Base-by-base conservation (phyloP, 1,140 invertebrate species). In the Drosophila grimshawi region DNA sequence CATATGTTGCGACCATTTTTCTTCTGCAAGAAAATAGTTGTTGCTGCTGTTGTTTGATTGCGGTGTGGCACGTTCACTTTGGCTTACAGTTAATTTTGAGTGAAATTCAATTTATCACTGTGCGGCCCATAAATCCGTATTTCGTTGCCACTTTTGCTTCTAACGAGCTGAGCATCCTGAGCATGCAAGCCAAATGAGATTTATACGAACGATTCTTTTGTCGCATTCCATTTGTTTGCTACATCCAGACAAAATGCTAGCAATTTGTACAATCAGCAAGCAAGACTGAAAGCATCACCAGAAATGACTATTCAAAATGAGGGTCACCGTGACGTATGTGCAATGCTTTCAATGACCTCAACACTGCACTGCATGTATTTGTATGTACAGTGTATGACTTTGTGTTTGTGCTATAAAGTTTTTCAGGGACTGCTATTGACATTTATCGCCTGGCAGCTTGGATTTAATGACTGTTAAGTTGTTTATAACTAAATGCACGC, bases 41-140 rank as follows among this genome's bases (percentile, higher is more conserved):
- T 51, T 63, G 30, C 39, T 43, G 11, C 39, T 32, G 51, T 29
- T 61, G 32, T 29, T 63, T 70, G 65, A 62, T 69, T 69, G 64
- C 48, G 76, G 57, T 55, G 71, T 57, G 61, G 76, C 82, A 88
- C 82, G 83, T 80, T 88, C 77, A 59, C 52, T 52, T 77, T 66
- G 85, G 77, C 76, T 88, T 80, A 85, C 77, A 89, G 83, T 88
- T 88, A 85, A 88, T 89, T 83, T 89, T 83, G 78, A 85, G 81
- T 83, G 77, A 89, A 89, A 89, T 89, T 89, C 85, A 88, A 88
- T 88, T 88, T 88, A 89, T 88, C 85, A 88, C 76, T 88, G 80
- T 67, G 81, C 71, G 71, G 76, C 67, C 61, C 80, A 88, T 89
- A 88, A 86, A 86, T 88, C 83, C 77, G 69, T 56, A 86, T 82